Percentiles rank a stretch among this genome's conserved stretches.
Conservation (phyloP, 2,797 vertebrate species). For the Clarias fuscus region DNA sequence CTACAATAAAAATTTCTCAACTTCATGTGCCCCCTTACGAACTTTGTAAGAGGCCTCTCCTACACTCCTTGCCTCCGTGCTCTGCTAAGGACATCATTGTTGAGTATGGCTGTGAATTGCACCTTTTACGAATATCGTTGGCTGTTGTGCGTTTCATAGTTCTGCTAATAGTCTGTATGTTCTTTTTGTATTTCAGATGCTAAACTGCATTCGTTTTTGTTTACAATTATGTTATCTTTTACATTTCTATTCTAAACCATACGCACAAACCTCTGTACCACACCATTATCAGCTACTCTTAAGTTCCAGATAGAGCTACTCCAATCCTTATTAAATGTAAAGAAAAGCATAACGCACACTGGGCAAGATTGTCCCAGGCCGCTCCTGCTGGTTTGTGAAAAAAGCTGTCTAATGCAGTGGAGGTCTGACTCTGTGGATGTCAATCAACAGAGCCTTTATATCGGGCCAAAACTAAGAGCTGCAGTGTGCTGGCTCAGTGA, state of each 20-base stretch:
- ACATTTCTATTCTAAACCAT: not conserved
- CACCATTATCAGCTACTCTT: not conserved
- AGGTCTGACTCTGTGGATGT: slow-evolving; percentile 52
- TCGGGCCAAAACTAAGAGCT: slow-evolving; percentile 50
- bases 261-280: not conserved
- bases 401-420: slow-evolving; percentile 44
- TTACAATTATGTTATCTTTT: not conserved
- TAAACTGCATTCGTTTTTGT: not conserved
- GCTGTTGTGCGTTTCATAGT: too few relatives aligned
- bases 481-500: slow-evolving; percentile 31
- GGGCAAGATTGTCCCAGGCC: slow-evolving; percentile 11
- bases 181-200: not conserved
- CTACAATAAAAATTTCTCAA: too few relatives aligned
- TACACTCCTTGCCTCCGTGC: too few relatives aligned
- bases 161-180: too few relatives aligned
- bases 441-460: slow-evolving; percentile 51
- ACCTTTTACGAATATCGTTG: too few relatives aligned
- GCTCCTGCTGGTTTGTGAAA: slow-evolving; percentile 7
- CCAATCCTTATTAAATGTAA: slow-evolving; percentile 14
- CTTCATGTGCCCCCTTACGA: too few relatives aligned
- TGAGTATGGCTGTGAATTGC: too few relatives aligned
- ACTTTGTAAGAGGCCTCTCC: too few relatives aligned
- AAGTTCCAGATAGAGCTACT: not conserved
- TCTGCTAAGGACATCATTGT: too few relatives aligned
- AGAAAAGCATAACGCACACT: slow-evolving; percentile 14